Evolutionary conservation across 2,888 invertebrate species (phyloP).

Genomic region (Lasioglossum marginatum): DNA sequence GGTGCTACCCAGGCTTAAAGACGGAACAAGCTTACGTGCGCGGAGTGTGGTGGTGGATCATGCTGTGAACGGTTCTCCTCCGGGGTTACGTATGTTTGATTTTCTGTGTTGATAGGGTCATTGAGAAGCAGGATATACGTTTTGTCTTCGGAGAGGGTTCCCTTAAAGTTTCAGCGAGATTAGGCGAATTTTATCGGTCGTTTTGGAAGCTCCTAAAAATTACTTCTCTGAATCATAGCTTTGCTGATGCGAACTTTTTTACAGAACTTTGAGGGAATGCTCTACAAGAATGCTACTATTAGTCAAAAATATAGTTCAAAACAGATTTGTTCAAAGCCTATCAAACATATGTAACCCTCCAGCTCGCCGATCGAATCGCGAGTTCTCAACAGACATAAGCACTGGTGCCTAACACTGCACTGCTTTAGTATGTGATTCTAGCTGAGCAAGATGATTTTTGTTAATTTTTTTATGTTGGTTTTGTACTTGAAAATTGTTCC

Average conservation of each 20-base stretch:
- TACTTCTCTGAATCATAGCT: too few relatives aligned
- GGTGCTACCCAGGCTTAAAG: not conserved
- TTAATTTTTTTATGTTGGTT: not conserved
- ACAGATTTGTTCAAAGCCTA: not conserved
- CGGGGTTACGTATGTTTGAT: slow-evolving; percentile 13
- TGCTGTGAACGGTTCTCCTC: slow-evolving; percentile 45
- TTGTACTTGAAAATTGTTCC: not conserved
- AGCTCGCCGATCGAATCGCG: not conserved
- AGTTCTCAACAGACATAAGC: not conserved
- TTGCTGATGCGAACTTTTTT: not conserved
- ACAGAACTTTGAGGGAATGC: not conserved
- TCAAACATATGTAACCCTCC: not conserved
- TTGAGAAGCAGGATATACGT: not conserved
- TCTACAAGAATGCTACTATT: not conserved
- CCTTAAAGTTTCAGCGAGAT: not conserved
- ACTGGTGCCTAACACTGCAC: not conserved
- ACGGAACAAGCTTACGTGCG: slow-evolving; percentile 20
- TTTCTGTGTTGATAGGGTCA: not conserved
- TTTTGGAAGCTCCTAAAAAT: not conserved
- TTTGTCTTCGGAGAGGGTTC: not conserved
- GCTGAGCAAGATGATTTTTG: not conserved
- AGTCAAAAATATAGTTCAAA: not conserved
- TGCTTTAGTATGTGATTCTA: not conserved
- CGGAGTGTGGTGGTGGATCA: slow-evolving; percentile 48
- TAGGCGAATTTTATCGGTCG: not conserved